Evolutionary conservation across 2,797 vertebrate genomes (phyloP).

Genomic region (Eulemur coronatus): DNA sequence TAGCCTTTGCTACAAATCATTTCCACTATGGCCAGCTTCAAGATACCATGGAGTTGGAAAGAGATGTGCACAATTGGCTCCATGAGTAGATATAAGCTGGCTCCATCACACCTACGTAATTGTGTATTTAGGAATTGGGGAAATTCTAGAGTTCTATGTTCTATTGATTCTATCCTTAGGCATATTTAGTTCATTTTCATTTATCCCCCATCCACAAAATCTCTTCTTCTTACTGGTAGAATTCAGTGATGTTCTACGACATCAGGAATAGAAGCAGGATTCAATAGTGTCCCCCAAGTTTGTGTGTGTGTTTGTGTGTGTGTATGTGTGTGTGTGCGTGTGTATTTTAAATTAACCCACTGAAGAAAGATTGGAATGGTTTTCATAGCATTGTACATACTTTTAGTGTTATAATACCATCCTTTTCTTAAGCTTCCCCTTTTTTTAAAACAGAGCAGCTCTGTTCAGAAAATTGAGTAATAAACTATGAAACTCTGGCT

Average conservation of each 20-base stretch:
- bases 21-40: background rate
- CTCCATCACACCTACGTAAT: background rate
- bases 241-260: background rate
- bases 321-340: too few species aligned
- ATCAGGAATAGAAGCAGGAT: background rate
- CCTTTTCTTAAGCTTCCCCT: background rate
- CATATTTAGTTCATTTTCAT: background rate
- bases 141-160: background rate
- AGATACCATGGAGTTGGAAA: background rate
- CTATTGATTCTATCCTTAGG: background rate
- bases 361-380: background rate
- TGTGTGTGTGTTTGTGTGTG: background rate
- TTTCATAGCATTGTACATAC: background rate
- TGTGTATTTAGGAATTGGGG: background rate
- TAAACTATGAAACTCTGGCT: background rate
- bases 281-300: background rate
- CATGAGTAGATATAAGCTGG: background rate
- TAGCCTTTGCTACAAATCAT: background rate
- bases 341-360: background rate
- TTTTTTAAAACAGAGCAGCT: background rate
- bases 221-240: background rate
- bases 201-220: background rate
- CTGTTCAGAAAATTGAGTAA: background rate
- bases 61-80: background rate
- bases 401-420: background rate